Evolutionary conservation across 1,140 invertebrate species (phyloP).

Genomic region (Drosophila lini): DNA sequence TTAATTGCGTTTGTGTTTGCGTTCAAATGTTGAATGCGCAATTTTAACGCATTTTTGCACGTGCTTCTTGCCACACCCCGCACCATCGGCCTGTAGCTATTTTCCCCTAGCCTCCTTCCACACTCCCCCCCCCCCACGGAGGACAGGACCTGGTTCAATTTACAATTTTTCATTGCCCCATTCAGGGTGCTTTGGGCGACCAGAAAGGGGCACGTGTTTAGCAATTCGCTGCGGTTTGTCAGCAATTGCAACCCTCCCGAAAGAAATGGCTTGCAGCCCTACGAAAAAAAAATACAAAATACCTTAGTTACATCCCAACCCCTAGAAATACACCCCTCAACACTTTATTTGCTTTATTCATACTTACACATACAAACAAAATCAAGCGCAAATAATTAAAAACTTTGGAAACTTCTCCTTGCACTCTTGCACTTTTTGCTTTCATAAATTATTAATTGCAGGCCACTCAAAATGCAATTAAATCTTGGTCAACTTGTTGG

Average conservation of each 20-base stretch:
- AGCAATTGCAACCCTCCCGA: constrained; percentile 55
- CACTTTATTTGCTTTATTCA: constrained; percentile 17
- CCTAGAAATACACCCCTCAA: not conserved
- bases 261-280: constrained; percentile 6
- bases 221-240: constrained; percentile 76
- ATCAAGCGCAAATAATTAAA: constrained; percentile 72
- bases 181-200: constrained; percentile 48
- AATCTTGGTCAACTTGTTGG: constrained; percentile 79
- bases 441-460: constrained; percentile 78
- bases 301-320: constrained; percentile 9
- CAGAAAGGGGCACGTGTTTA: constrained; percentile 64
- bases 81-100: constrained; percentile 1
- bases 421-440: constrained; percentile 30
- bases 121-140: not conserved
- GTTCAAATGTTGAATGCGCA: constrained; percentile 68
- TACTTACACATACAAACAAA: constrained; percentile 24
- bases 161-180: constrained; percentile 74
- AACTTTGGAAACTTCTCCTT: constrained; percentile 57
- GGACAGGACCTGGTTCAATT: constrained; percentile 45
- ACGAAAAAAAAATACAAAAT: constrained; percentile 14
- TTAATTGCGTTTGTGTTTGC: constrained; percentile 81
- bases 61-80: constrained; percentile 51
- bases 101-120: not conserved
- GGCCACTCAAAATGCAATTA: constrained; percentile 80
- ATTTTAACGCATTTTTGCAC: constrained; percentile 78